Evolutionary conservation across 2,797 vertebrate species (phyloP).

Genomic region (Tragelaphus oryx): DNA sequence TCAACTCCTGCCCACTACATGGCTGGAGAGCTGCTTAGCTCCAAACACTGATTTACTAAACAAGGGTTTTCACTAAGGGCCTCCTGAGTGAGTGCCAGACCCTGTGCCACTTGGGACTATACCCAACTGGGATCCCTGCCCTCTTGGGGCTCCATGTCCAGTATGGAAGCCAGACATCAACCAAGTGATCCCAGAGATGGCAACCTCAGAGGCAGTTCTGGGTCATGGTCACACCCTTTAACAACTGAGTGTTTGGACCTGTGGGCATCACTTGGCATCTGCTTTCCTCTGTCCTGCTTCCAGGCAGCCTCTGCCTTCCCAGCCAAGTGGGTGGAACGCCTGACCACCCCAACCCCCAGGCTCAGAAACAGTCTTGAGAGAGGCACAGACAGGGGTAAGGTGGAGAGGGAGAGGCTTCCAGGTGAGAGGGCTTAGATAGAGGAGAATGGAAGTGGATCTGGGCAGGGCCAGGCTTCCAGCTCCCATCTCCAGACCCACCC

Average conservation of each 20-base stretch:
- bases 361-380: neutral
- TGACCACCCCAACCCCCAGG: neutral
- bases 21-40: neutral
- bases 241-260: neutral
- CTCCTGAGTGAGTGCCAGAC: neutral
- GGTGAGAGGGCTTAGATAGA: neutral
- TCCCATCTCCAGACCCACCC: neutral
- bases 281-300: neutral
- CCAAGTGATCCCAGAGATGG: neutral
- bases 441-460: neutral
- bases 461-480: neutral
- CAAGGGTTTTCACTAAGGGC: neutral
- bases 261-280: neutral
- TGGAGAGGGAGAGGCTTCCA: neutral
- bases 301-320: neutral
- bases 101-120: neutral
- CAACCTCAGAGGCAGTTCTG: neutral
- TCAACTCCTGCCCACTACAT: fast-evolving
- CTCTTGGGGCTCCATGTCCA: neutral
- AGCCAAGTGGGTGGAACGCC: neutral
- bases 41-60: neutral
- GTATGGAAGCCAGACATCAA: neutral
- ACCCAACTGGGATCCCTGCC: neutral
- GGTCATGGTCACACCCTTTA: neutral
- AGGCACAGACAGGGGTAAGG: neutral